Base-by-base conservation (phyloP, 2,888 invertebrate genomes). In the Rugalucina vietnamica region DNA sequence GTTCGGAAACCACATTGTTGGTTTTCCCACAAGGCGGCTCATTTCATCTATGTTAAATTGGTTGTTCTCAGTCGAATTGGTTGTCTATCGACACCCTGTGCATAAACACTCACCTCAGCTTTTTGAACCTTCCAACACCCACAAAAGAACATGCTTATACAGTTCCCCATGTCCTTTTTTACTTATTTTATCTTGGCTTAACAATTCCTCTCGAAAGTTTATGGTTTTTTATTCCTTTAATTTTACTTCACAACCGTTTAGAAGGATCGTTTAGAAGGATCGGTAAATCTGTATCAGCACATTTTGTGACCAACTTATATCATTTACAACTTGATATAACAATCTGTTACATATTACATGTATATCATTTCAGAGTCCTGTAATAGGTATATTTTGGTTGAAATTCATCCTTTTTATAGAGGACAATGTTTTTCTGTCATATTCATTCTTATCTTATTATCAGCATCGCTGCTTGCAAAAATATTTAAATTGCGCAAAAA, bases 161-260 rank as follows among this genome's bases (percentile, higher is more conserved):
- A 83, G 43, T 83, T 83, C 14, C 83, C 83, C 83, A 83, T 83
- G 21, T 72, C 60, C n/a, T n/a, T n/a, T n/a, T n/a, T n/a, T n/a
- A n/a, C n/a, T n/a, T n/a, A n/a, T n/a, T n/a, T n/a, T n/a, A n/a
- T n/a, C n/a, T n/a, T n/a, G n/a, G n/a, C n/a, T n/a, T n/a, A n/a
- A n/a, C n/a, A n/a, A n/a, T n/a, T n/a, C n/a, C n/a, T n/a, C n/a
- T n/a, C n/a, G n/a, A n/a, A n/a, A n/a, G n/a, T n/a, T n/a, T n/a
- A n/a, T n/a, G n/a, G n/a, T n/a, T n/a, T n/a, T n/a, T n/a, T n/a
- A n/a, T n/a, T n/a, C n/a, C n/a, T n/a, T n/a, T n/a, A n/a, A n/a
- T n/a, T n/a, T n/a, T n/a, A n/a, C n/a, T n/a, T 12, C 43, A 43
- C 43, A 8, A 43, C 43, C 18, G 43, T 43, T 43, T 43, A 43